phyloP scores from a whole-genome alignment of 2,797 vertebrate genomes.

The Epinephelus malabaricus region DNA sequence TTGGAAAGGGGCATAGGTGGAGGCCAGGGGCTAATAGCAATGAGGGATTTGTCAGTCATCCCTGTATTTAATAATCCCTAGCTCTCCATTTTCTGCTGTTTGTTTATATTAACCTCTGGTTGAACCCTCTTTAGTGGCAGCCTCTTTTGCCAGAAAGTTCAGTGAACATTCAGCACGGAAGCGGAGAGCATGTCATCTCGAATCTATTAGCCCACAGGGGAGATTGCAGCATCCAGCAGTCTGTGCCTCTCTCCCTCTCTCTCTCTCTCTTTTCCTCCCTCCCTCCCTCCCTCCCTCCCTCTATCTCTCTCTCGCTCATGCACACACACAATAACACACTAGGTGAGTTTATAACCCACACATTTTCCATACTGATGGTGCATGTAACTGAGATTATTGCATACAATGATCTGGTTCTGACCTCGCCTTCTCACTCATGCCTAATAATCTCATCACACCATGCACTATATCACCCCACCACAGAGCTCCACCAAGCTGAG shows the following conservation, averaged over 20 bases:
- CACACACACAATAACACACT: constrained; percentile 52
- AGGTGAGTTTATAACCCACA: constrained; percentile 79
- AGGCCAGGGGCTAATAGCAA: constrained; percentile 95
- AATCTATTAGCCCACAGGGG: constrained; percentile 97
- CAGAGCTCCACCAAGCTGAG: constrained; percentile 26
- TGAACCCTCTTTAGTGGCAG: constrained; percentile 99
- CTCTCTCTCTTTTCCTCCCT: neutral
- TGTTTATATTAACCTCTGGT: constrained; percentile 98
- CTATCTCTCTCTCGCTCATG: neutral
- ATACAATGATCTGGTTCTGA: constrained; percentile 78
- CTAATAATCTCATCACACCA: constrained; percentile 84
- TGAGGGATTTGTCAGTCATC: constrained; percentile 94
- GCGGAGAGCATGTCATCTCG: constrained; percentile 93
- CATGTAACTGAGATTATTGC: constrained; percentile 89
- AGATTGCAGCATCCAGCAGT: constrained; percentile 87
- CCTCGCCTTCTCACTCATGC: constrained; percentile 83
- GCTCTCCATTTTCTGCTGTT: constrained; percentile 94
- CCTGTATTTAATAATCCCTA: constrained; percentile 94
- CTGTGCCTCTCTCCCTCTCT: constrained; percentile 51
- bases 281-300: neutral
- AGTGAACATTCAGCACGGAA: constrained; percentile 93
- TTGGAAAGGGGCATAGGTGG: constrained; percentile 82
- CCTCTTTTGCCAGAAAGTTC: constrained; percentile 94
- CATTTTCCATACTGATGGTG: constrained; percentile 81
- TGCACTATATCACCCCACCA: constrained; percentile 72